Conservation (phyloP, 2,888 invertebrate genomes). For the Automeris io region DNA sequence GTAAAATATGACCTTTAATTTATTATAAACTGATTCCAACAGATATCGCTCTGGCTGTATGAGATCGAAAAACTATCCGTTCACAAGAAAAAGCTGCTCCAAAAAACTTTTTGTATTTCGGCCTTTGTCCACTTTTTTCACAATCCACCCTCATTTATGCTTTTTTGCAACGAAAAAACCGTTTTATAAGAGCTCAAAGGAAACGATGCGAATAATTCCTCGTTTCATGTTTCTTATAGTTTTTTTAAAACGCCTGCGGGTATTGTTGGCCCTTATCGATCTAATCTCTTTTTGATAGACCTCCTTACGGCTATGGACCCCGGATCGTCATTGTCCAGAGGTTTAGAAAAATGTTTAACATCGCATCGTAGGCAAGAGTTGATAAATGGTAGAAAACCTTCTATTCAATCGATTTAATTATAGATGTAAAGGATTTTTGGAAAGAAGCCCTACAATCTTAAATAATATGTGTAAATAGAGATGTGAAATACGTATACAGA, state of each 20-base stretch:
- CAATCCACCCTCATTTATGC: slow-evolving; percentile 58
- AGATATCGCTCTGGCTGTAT: slow-evolving; percentile 22
- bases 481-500: too few relatives aligned
- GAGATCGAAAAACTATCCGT: slow-evolving; percentile 46
- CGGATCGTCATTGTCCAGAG: slow-evolving; percentile 54
- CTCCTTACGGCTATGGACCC: slow-evolving; percentile 58
- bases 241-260: slow-evolving; percentile 65
- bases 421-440: not conserved
- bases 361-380: slow-evolving; percentile 49
- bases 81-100: slow-evolving; percentile 55
- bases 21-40: slow-evolving; percentile 15
- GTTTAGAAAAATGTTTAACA: slow-evolving; percentile 34
- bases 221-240: slow-evolving; percentile 69
- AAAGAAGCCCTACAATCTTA: too few relatives aligned
- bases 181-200: slow-evolving; percentile 69
- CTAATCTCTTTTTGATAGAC: slow-evolving; percentile 75
- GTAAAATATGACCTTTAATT: too few relatives aligned
- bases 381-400: slow-evolving; percentile 39
- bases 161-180: slow-evolving; percentile 72
- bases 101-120: slow-evolving; percentile 57
- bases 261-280: slow-evolving; percentile 65
- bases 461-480: too few relatives aligned
- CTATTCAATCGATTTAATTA: slow-evolving; percentile 4
- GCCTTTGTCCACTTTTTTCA: slow-evolving; percentile 69
- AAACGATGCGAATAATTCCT: slow-evolving; percentile 76